Evolutionary conservation across 2,888 invertebrate genomes (phyloP).

Genomic region (Pseudoips prasinana): DNA sequence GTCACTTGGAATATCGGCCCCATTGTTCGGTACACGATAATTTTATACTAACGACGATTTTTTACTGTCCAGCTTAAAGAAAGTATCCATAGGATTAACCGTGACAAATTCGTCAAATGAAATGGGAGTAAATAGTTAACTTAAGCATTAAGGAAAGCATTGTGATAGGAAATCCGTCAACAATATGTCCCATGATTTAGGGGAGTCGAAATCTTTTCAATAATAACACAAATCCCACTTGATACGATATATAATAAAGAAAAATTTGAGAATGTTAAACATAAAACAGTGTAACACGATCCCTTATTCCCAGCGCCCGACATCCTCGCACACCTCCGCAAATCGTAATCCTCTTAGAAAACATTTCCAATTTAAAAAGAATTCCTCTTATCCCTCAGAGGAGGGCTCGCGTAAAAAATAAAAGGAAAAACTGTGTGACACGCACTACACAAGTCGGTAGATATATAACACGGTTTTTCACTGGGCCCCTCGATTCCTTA

Average conservation of each 20-base stretch:
- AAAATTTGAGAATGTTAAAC: conserved; percentile 57
- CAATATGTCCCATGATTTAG: conserved; percentile 3
- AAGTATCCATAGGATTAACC: conserved; percentile 28
- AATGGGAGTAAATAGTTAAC: conserved; percentile 4
- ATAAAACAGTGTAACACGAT: conserved; percentile 61
- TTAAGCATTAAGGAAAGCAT: background rate
- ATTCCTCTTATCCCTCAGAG: conserved; percentile 77
- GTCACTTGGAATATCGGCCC: conserved; percentile 51
- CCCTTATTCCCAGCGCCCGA: conserved; percentile 64
- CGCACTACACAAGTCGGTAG: conserved; percentile 49
- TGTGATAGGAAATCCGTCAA: conserved; percentile 2
- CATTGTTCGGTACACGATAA: conserved; percentile 48
- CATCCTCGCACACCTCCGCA: conserved; percentile 71
- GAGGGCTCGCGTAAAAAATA: conserved; percentile 79
- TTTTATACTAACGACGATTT: conserved; percentile 37
- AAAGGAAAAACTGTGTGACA: conserved; percentile 76
- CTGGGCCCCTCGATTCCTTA: conserved; percentile 73
- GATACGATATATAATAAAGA: conserved; percentile 37
- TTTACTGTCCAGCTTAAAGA: conserved; percentile 26
- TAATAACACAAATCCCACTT: conserved; percentile 36
- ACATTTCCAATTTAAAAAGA: conserved; percentile 83
- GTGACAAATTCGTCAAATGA: conserved; percentile 16
- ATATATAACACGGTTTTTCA: conserved; percentile 59
- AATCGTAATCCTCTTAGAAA: conserved; percentile 82
- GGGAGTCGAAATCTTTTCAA: conserved; percentile 23